phyloP scores from a whole-genome alignment of 2,113 vertebrate genomes.

The Chaetura pelagica region DNA sequence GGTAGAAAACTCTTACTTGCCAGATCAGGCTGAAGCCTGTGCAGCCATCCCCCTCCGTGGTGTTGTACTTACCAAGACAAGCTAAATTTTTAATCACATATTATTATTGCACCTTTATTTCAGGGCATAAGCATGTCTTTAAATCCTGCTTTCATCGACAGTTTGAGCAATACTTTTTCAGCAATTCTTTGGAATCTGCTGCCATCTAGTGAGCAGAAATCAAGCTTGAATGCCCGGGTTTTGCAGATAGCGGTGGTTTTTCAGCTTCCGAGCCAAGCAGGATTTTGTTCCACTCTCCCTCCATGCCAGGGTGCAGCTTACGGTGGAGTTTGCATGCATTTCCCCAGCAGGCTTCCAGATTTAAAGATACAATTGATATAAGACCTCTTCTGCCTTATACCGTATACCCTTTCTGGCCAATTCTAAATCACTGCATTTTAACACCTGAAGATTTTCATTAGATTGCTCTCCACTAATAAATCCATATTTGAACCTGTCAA shows the following conservation, averaged over 20 bases:
- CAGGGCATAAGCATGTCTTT: not conserved
- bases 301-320: not conserved
- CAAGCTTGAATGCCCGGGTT: not conserved
- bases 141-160: not conserved
- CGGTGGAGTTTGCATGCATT: not conserved
- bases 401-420: not conserved
- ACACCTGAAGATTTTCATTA: not conserved
- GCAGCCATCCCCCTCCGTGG: accelerated
- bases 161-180: not conserved
- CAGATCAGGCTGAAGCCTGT: not conserved
- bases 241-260: not conserved
- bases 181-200: slow-evolving; percentile 39
- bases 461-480: not conserved
- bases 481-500: not conserved
- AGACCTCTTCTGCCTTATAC: not conserved
- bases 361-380: not conserved
- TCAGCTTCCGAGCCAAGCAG: not conserved
- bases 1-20: not conserved
- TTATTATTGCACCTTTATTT: not conserved
- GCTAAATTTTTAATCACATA: not conserved
- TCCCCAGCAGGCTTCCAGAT: not conserved
- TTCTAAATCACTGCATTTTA: not conserved
- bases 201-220: slow-evolving; percentile 53
- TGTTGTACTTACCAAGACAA: not conserved
- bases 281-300: not conserved